A percentile compares a stretch with the other conserved stretches of the same genome.
Conservation (phyloP, 2,113 vertebrate species). For the Mormoops blainvillei region DNA sequence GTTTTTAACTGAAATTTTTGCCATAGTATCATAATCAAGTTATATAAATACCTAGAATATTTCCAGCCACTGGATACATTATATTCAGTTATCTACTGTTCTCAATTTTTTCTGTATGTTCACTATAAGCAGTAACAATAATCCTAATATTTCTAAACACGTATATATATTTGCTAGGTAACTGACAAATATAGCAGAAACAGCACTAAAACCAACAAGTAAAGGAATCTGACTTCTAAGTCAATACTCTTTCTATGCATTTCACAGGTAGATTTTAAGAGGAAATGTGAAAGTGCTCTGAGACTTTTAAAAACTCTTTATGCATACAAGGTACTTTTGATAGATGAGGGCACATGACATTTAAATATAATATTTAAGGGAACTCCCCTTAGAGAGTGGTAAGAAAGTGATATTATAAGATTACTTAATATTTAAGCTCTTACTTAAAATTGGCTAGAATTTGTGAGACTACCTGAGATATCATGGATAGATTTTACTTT, state of each 20-base stretch:
- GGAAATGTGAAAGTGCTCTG: neutral
- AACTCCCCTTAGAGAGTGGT: neutral
- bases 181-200: neutral
- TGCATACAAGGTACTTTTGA: neutral
- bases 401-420: constrained; percentile 6
- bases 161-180: neutral
- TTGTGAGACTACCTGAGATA: neutral
- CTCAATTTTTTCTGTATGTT: neutral
- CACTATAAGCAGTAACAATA: neutral
- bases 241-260: neutral
- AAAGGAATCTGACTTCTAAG: neutral
- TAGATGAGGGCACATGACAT: neutral
- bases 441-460: neutral
- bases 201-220: neutral
- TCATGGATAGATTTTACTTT: neutral
- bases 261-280: neutral
- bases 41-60: neutral
- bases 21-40: neutral
- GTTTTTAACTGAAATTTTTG: neutral
- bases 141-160: neutral
- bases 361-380: neutral
- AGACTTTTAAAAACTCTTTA: neutral
- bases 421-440: constrained; percentile 16
- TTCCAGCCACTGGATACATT: neutral
- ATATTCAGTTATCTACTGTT: neutral